A percentile compares a stretch with the other conserved stretches of the same genome.
Evolutionary conservation across 2,113 vertebrate genomes (phyloP).

Genomic region (Petrocephalus microphthalmus): DNA sequence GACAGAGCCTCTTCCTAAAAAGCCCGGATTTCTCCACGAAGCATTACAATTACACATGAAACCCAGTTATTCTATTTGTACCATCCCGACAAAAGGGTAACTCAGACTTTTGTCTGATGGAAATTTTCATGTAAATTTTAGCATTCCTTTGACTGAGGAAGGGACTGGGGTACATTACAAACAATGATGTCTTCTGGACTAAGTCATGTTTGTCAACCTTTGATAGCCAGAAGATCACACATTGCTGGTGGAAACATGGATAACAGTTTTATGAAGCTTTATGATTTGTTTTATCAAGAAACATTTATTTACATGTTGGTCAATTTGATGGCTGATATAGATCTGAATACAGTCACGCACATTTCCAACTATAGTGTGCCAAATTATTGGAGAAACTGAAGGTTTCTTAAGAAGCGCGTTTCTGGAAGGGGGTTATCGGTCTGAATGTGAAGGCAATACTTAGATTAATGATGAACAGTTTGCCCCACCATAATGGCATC

Average conservation of each 20-base stretch:
- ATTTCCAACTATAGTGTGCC: neutral
- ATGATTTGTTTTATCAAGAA: neutral
- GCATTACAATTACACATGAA: neutral
- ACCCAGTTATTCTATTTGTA: neutral
- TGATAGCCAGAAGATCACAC: neutral
- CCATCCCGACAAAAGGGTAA: neutral
- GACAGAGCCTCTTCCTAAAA: neutral
- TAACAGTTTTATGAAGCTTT: neutral
- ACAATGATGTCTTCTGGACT: neutral
- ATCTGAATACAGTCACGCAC: neutral
- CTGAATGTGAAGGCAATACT: neutral
- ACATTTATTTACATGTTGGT: neutral
- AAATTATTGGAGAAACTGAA: neutral
- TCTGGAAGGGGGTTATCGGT: neutral
- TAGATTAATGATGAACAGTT: neutral
- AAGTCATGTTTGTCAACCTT: neutral
- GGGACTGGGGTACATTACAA: neutral
- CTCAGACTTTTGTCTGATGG: neutral
- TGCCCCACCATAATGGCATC: neutral
- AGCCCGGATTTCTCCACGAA: neutral
- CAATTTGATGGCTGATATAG: neutral
- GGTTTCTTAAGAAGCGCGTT: neutral
- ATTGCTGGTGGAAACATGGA: neutral
- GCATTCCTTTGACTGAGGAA: neutral
- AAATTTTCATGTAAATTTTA: neutral